Conservation (phyloP, 2,113 vertebrate genomes). For the Gadus chalcogrammus region DNA sequence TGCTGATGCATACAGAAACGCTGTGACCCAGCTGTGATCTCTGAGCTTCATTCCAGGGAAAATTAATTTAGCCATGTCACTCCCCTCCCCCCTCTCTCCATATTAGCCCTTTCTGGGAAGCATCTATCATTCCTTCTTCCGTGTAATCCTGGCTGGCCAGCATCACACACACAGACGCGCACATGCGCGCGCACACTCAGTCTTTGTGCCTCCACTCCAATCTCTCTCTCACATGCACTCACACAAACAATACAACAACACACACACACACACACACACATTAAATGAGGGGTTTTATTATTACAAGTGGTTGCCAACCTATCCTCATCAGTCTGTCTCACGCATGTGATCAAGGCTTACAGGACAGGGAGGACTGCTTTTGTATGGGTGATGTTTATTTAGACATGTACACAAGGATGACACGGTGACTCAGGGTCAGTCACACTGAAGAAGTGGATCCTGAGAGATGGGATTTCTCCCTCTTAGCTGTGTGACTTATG, state of each 20-base stretch:
- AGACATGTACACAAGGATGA: no score
- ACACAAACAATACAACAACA: no score
- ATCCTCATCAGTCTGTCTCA: not conserved
- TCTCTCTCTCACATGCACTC: not conserved
- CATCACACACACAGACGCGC: not conserved
- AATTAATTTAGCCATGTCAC: constrained; percentile 69
- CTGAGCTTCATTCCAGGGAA: constrained; percentile 66
- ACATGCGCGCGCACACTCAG: constrained; percentile 2
- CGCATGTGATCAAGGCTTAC: not conserved
- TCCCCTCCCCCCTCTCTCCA: constrained; percentile 50
- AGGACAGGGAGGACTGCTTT: not conserved
- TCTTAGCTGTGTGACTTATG: no score
- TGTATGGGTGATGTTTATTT: not conserved
- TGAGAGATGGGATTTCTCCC: no score
- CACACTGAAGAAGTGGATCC: no score
- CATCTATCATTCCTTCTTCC: constrained; percentile 66
- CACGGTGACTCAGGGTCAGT: no score
- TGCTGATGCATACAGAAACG: constrained; percentile 51
- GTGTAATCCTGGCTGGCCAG: constrained; percentile 32
- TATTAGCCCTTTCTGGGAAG: constrained; percentile 60
- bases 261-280: not conserved
- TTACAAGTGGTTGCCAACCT: constrained; percentile 29
- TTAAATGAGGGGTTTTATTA: constrained; percentile 47
- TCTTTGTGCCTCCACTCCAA: no score
- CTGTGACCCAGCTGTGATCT: constrained; percentile 65